phyloP scores from a whole-genome alignment of 2,888 invertebrate species.

The Chelonus formosanus region DNA sequence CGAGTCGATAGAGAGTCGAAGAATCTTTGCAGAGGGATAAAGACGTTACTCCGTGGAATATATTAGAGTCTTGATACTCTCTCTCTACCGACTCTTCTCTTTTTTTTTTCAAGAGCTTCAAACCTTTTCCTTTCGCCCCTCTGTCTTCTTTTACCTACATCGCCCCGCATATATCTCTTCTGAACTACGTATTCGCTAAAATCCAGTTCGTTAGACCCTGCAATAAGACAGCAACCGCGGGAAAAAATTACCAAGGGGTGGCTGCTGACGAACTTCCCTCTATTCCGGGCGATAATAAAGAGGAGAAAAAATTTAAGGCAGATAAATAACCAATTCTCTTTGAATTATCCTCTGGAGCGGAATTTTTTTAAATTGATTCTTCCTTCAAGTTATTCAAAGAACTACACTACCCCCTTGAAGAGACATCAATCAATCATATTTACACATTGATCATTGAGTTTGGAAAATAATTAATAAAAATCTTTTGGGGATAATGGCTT shows the following conservation, averaged over 20 bases:
- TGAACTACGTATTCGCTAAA: not conserved
- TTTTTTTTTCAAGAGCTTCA: slow-evolving; percentile 43
- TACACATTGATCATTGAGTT: too few species aligned
- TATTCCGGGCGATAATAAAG: slow-evolving; percentile 11
- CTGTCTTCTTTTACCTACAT: not conserved
- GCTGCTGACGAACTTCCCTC: slow-evolving; percentile 19
- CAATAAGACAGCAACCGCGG: slow-evolving; percentile 3
- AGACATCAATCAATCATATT: too few species aligned
- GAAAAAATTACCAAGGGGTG: slow-evolving; percentile 19
- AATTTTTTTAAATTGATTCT: slow-evolving; percentile 32
- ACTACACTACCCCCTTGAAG: too few species aligned
- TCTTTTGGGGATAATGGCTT: too few species aligned
- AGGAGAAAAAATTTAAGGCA: slow-evolving; percentile 4
- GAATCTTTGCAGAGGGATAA: slow-evolving; percentile 36
- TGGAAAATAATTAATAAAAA: too few species aligned
- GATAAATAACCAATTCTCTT: slow-evolving; percentile 27
- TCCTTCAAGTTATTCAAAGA: slow-evolving; percentile 11
- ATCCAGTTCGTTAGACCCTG: slow-evolving; percentile 24
- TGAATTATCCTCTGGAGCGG: slow-evolving; percentile 30
- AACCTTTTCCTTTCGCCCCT: slow-evolving; percentile 16
- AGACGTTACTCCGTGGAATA: slow-evolving; percentile 53
- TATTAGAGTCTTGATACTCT: slow-evolving; percentile 52
- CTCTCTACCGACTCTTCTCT: slow-evolving; percentile 35
- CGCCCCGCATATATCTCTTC: not conserved
- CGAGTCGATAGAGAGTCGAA: slow-evolving; percentile 28